These are phyloP conservation scores for Rhegmatorhina hoffmannsi DNA, from an alignment of 2,113 vertebrate genomes.

Conservation along the genomic window DNA sequence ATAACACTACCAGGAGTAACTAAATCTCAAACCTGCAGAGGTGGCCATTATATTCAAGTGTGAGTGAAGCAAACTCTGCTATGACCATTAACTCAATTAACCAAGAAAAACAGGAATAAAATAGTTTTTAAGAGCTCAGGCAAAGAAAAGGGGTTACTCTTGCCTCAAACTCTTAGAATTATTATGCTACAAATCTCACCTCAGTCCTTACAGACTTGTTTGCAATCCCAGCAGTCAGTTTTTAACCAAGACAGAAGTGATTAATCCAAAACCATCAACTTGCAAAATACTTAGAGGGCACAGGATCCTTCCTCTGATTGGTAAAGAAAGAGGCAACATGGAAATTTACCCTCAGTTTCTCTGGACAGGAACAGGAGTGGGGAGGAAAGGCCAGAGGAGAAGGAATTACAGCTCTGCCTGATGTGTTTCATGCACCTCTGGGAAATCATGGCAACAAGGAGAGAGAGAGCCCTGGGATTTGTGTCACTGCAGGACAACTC, in stretches of 20 bases:
- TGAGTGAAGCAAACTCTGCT: background rate
- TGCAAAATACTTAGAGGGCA: background rate
- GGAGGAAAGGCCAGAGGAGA: background rate
- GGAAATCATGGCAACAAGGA: background rate
- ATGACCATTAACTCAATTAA: background rate
- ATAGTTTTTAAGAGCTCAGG: background rate
- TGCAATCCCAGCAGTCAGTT: background rate
- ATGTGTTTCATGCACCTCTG: background rate
- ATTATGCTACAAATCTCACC: background rate
- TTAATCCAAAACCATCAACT: background rate
- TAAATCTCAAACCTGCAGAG: background rate
- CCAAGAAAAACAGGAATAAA: background rate
- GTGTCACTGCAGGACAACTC: slow-evolving; percentile 5
- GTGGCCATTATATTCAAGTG: background rate
- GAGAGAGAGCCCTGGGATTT: background rate
- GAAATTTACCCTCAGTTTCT: background rate
- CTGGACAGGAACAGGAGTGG: background rate
- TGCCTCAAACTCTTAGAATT: background rate
- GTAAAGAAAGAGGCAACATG: background rate
- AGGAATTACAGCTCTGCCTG: background rate
- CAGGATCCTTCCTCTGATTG: background rate
- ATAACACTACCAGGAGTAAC: background rate
- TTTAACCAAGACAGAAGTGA: background rate
- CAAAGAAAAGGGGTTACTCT: background rate
- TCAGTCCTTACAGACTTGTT: background rate